Conservation (phyloP, 2,888 invertebrate genomes). For the Holacanthella duospinosa region DNA sequence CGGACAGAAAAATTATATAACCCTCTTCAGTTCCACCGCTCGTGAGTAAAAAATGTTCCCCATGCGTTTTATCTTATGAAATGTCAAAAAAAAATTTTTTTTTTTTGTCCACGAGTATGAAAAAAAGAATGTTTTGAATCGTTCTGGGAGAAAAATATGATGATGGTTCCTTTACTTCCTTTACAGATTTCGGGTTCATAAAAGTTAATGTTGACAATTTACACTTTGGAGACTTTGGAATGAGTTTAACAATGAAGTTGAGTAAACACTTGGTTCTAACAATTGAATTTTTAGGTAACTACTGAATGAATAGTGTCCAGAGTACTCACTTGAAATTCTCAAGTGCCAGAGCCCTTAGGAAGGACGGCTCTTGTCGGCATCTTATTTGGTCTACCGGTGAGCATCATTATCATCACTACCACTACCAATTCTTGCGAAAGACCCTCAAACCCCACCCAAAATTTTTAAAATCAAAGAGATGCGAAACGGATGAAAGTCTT, state of each 20-base stretch:
- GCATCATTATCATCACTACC: not conserved
- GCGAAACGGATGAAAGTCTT: too few species aligned
- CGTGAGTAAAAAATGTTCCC: too few species aligned
- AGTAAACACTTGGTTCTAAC: not conserved
- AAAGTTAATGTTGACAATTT: not conserved
- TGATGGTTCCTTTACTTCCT: not conserved
- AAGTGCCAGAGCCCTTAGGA: not conserved
- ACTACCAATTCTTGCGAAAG: not conserved
- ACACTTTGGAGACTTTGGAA: not conserved
- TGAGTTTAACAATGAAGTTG: not conserved
- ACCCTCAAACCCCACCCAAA: not conserved
- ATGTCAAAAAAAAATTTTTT: too few species aligned
- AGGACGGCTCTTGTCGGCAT: not conserved
- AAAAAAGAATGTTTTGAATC: not conserved
- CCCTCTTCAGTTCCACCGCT: too few species aligned
- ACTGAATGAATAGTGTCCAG: not conserved
- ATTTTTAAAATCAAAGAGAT: too few species aligned
- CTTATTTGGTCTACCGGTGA: not conserved
- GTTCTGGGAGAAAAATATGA: not conserved
- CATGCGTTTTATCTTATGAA: too few species aligned
- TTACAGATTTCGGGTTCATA: not conserved
- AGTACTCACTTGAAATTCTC: not conserved
- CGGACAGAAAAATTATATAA: too few species aligned
- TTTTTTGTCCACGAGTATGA: not conserved
- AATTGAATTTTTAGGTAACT: not conserved